A percentile compares a stretch with the other conserved stretches of the same genome.
phyloP scores from a whole-genome alignment of 2,113 vertebrate species.

The Casuarius casuarius region DNA sequence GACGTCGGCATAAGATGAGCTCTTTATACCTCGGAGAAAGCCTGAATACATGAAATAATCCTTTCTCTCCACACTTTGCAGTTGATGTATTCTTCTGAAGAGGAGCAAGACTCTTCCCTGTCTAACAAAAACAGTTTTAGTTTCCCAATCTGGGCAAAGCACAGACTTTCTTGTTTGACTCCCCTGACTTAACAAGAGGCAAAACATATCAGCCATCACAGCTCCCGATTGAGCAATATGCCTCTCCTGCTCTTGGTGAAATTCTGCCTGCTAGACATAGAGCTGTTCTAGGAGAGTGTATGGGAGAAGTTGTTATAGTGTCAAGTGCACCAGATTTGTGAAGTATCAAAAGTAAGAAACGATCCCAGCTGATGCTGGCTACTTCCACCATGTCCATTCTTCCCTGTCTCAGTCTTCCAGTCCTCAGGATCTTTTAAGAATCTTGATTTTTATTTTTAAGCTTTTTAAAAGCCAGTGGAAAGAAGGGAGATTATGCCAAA shows the following conservation, averaged over 20 bases:
- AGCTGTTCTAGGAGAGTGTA: background rate
- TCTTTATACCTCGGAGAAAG: background rate
- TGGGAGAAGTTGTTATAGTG: background rate
- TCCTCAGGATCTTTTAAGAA: background rate
- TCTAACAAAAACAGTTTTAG: background rate
- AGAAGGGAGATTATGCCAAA: background rate
- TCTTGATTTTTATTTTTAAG: background rate
- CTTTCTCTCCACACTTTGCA: background rate
- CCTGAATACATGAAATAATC: rapidly evolving
- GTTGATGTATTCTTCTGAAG: background rate
- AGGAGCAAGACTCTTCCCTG: background rate
- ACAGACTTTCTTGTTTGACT: background rate
- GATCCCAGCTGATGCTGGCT: background rate
- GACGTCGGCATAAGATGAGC: background rate
- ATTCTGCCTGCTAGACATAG: background rate
- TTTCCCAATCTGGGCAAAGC: background rate
- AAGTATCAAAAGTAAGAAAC: background rate
- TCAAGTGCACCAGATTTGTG: background rate
- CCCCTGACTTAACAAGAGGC: background rate
- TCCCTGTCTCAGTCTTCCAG: background rate
- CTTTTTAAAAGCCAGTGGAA: background rate
- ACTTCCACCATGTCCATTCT: background rate
- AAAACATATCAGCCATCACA: background rate
- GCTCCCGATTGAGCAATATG: background rate
- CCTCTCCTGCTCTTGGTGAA: background rate